Conservation (phyloP, 2,888 invertebrate genomes). For the Lagria hirta region DNA sequence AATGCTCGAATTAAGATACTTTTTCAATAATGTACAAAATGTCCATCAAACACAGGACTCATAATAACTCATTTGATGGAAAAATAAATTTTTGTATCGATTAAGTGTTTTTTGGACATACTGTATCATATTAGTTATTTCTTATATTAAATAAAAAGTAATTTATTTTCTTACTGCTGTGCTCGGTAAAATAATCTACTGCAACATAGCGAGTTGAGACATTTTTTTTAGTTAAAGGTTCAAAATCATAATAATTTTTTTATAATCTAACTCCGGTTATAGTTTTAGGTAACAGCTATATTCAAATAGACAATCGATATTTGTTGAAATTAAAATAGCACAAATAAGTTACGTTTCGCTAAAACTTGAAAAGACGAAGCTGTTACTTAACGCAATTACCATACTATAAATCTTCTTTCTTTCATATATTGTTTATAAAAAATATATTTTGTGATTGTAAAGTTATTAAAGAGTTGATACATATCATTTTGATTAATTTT, state of each 20-base stretch:
- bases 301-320: conserved; percentile 9
- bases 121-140: conserved; percentile 7
- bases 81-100: not conserved
- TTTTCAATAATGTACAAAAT: conserved; percentile 14
- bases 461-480: conserved; percentile 25
- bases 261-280: conserved; percentile 5
- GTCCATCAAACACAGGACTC: conserved; percentile 13
- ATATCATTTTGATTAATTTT: conserved; percentile 29
- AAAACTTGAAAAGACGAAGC: no score
- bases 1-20: conserved; percentile 26
- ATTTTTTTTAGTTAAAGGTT: no score
- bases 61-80: conserved; percentile 8
- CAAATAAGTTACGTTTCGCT: no score
- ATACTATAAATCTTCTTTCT: conserved; percentile 1
- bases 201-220: conserved; percentile 6
- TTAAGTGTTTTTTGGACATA: conserved; percentile 14
- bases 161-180: conserved; percentile 8
- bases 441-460: conserved; percentile 17
- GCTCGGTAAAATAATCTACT: conserved; percentile 12
- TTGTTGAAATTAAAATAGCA: conserved; percentile 8
- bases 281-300: conserved; percentile 8
- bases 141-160: not conserved
- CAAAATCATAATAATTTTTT: conserved; percentile 12
- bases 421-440: conserved; percentile 9
- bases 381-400: no score